These are phyloP conservation scores for Tarsius wallacei DNA, from an alignment of 2,797 vertebrate species.

Conservation along the genomic window DNA sequence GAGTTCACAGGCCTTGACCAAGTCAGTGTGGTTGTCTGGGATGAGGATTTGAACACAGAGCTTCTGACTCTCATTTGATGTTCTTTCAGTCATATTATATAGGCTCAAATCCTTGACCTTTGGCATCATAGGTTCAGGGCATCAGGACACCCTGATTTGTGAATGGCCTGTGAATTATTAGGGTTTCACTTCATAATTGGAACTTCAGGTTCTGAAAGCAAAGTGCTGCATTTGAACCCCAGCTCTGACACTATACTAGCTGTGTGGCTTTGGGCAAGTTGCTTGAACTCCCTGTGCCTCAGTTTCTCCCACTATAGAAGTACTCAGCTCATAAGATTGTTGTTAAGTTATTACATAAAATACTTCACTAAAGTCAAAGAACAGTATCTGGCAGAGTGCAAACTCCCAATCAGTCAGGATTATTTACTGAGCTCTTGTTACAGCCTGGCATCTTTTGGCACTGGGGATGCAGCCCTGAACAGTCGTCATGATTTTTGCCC, in stretches of 20 bases:
- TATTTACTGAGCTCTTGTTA: not conserved
- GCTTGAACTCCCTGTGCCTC: not conserved
- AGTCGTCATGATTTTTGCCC: not conserved
- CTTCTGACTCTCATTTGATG: not conserved
- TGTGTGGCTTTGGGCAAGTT: slow-evolving; percentile 38
- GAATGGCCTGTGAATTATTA: not conserved
- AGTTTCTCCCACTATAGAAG: not conserved
- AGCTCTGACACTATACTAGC: not conserved
- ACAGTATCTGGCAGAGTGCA: not conserved
- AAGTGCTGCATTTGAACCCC: slow-evolving; percentile 30
- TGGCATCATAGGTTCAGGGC: not conserved
- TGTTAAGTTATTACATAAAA: not conserved
- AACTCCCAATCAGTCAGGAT: not conserved
- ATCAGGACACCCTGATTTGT: not conserved
- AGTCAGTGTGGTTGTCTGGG: not conserved
- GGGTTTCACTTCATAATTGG: not conserved
- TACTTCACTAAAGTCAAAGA: not conserved
- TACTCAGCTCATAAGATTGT: not conserved
- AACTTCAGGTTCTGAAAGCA: not conserved
- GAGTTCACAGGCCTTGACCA: not conserved
- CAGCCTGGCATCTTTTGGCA: not conserved
- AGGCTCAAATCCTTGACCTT: not conserved
- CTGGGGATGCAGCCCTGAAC: not conserved
- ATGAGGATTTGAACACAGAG: not conserved
- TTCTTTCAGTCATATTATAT: not conserved